Evolutionary conservation across 2,888 invertebrate species (phyloP).

Genomic region (Hemistola chrysoprasaria): DNA sequence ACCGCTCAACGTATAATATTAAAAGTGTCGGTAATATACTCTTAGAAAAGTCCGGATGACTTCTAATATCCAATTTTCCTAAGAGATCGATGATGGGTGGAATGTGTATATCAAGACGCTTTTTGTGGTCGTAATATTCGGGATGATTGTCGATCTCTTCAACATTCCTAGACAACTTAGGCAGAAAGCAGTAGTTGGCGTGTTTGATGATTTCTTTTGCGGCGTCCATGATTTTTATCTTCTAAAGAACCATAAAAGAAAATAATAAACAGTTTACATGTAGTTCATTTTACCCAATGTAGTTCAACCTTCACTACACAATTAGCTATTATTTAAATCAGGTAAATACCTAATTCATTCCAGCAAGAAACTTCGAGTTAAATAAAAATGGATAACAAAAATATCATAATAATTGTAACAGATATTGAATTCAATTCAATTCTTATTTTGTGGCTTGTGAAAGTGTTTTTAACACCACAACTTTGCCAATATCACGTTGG

Average conservation of each 20-base stretch:
- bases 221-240: slow-evolving; percentile 24
- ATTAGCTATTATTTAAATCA: too few species aligned
- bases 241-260: background rate
- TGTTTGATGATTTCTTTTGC: slow-evolving; percentile 32
- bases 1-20: slow-evolving; percentile 55
- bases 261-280: too few species aligned
- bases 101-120: slow-evolving; percentile 40
- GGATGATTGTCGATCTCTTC: slow-evolving; percentile 49
- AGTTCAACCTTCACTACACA: too few species aligned
- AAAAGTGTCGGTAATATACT: slow-evolving; percentile 46
- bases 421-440: too few species aligned
- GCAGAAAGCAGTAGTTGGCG: slow-evolving; percentile 47
- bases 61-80: slow-evolving; percentile 39
- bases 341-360: too few species aligned
- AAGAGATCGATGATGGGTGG: slow-evolving; percentile 41
- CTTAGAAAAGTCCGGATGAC: slow-evolving; percentile 31
- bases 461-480: too few species aligned
- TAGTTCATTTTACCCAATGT: slow-evolving; percentile 1
- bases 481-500: too few species aligned
- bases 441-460: too few species aligned
- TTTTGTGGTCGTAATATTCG: slow-evolving; percentile 52
- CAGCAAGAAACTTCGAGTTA: too few species aligned
- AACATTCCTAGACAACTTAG: slow-evolving; percentile 51
- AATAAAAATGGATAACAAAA: too few species aligned
- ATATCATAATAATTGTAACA: too few species aligned